Evolutionary conservation across 1,140 invertebrate species (phyloP), one percentile per base, ranked within the genome.

Genomic region (Ostrea denselamellosa): DNA sequence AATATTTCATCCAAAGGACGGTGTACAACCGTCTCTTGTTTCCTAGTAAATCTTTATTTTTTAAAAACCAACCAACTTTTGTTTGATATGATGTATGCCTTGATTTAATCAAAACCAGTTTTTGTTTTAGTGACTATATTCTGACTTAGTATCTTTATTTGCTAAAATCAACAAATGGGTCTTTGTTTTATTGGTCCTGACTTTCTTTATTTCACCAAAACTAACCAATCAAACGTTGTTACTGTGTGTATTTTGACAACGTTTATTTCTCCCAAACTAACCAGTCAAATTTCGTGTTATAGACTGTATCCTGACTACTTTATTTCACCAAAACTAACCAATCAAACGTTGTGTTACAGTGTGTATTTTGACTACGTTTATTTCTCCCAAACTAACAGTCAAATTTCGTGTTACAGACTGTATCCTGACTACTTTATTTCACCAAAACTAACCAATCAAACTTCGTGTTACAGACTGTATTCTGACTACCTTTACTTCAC

Each of bases 281-380:
- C 10, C n/a, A 82, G 44, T 14, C 17, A 52, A 52, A 58, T 86
- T 71, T 81, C 19, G 82, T 81, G 90, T 91, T 71, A 22, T 90
- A 94, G 93, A 86, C 81, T 94, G 85, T 94, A 91, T 87, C 93
- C 93, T 0, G 93, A 94, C 71, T 94, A 93, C 62, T 86, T 94
- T 51, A n/a, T n/a, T n/a, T n/a, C n/a, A n/a, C 5, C 1, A 28
- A 71, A 25, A 71, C 19, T 83, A 19, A 22, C 10, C 81, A 82
- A 82, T 14, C 17, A 52, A 52, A 58, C 86, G 58, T 81, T 22
- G 82, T 81, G 90, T 91, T 71, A 22, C 90, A 94, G 93, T 86
- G 77, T 94, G 85, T 94, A 91, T 87, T 94, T 93, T 0, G 93
- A 94, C 71, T 94, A 93, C 62, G 86, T 86, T 94, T 51, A n/a